These are phyloP conservation scores for Hemibagrus wyckioides DNA, from an alignment of 2,113 vertebrate genomes.

Conservation along the genomic window DNA sequence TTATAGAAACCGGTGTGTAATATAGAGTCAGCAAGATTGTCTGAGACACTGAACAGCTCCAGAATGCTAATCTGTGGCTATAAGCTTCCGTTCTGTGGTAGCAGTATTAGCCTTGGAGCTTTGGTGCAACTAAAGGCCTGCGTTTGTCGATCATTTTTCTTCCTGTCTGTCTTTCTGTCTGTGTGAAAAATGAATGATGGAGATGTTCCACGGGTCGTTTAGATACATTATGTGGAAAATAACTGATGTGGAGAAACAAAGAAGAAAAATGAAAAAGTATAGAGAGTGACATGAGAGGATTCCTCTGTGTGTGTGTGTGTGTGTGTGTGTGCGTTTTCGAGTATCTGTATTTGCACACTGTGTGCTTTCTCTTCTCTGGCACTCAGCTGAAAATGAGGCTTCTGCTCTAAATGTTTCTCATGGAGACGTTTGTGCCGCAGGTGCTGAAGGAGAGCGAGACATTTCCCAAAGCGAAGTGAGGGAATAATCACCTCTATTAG, in stretches of 20 bases:
- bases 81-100: background rate
- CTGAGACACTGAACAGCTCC: background rate
- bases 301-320: slow-evolving; percentile 8
- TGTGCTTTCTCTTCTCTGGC: background rate
- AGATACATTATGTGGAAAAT: background rate
- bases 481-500: background rate
- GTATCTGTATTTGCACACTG: background rate
- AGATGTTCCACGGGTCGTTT: background rate
- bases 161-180: background rate
- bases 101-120: background rate
- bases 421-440: background rate
- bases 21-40: background rate
- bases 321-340: background rate
- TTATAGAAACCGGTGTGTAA: background rate
- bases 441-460: background rate
- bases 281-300: background rate
- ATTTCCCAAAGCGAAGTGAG: background rate
- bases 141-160: background rate
- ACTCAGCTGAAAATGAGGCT: background rate
- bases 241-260: background rate
- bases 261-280: background rate
- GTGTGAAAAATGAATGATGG: background rate
- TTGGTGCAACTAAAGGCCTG: background rate
- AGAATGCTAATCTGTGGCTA: background rate
- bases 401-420: background rate